Base-by-base conservation (phyloP, 2,888 invertebrate genomes). In the Epinotia nisella region DNA sequence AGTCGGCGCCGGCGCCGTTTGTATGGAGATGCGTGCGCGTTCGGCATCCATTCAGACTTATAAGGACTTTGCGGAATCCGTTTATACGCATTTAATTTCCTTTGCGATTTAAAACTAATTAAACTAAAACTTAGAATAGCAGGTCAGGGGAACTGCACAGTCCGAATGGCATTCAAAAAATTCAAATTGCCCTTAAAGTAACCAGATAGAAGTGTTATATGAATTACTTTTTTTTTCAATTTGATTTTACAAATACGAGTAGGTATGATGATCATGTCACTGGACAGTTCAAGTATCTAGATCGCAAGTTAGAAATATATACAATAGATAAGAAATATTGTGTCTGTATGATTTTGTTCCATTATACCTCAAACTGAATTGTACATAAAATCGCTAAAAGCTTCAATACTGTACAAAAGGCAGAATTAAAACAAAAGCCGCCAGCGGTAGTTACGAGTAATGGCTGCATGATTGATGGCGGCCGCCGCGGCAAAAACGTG, bases 401-500 rank as follows among this genome's bases (percentile, higher is more conserved):
- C 56, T 60, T 58, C 51, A 49, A 56, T 61, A 41, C 64, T 35
- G 49, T 67, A 68, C 70, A 64, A 70, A 61, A 65, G 71, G 69
- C 75, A 56, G 67, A 55, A 51, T 73, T 69, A 69, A 73, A 72
- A 75, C 66, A 75, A 75, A 71, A 75, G 70, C 69, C 69, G 62
- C 73, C 71, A 70, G 75, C 75, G 73, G 75, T 70, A 70, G 75
- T 71, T 71, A 70, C 70, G 45, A 24, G 66, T 73, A 75, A 75
- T 75, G 70, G 74, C 62, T 9, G 13, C 17, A 70, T 75, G 75
- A 75, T 75, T 81, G 80, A 83, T 82, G 78, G 76, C 75, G 66
- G 72, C 74, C 69, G 75, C 56, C 69, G 69, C 78, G 76, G 77
- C 80, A 85, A 85, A 85, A 85, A 85, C 85, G 84, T 85, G 85